phyloP scores from a whole-genome alignment of 2,797 vertebrate genomes.

The Craterocephalus amniculus region DNA sequence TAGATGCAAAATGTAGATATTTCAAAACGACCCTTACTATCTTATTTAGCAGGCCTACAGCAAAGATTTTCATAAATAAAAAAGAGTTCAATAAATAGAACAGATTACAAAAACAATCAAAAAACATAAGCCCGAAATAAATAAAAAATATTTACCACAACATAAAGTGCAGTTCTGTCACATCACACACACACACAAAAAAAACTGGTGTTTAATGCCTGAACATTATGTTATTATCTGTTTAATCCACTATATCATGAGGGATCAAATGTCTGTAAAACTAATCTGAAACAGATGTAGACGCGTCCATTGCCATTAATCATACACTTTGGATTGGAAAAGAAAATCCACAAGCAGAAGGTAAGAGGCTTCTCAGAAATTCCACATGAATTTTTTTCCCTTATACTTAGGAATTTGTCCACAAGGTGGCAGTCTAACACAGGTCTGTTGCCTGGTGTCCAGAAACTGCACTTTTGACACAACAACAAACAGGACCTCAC shows the following conservation, averaged over 20 bases:
- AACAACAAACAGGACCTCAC: conserved; percentile 44
- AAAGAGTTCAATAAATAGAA: conserved; percentile 57
- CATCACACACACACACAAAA: conserved; percentile 47
- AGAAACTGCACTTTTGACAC: conserved; percentile 24
- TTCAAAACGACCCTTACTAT: conserved; percentile 12
- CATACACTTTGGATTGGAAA: conserved; percentile 15
- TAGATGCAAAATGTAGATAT: conserved; percentile 43
- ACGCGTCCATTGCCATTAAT: conserved; percentile 17
- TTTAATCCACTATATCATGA: conserved; percentile 28
- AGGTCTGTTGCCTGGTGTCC: conserved; percentile 20
- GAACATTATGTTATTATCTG: conserved; percentile 28
- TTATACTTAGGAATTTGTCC: conserved; percentile 24
- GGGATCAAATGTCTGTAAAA: conserved; percentile 22
- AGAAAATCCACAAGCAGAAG: conserved; percentile 25
- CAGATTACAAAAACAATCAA: conserved; percentile 51
- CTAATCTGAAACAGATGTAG: conserved; percentile 22
- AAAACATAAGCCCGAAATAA: conserved; percentile 24
- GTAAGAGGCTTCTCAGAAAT: conserved; percentile 6
- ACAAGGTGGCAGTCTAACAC: conserved; percentile 64
- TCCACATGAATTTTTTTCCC: conserved; percentile 4
- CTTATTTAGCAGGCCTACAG: conserved; percentile 27
- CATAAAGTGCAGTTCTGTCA: conserved; percentile 78
- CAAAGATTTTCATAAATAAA: conserved; percentile 47
- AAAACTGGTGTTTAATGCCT: conserved; percentile 44
- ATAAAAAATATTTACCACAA: conserved; percentile 56